Conservation (phyloP, 2,797 vertebrate genomes). For the Xenopus petersii region DNA sequence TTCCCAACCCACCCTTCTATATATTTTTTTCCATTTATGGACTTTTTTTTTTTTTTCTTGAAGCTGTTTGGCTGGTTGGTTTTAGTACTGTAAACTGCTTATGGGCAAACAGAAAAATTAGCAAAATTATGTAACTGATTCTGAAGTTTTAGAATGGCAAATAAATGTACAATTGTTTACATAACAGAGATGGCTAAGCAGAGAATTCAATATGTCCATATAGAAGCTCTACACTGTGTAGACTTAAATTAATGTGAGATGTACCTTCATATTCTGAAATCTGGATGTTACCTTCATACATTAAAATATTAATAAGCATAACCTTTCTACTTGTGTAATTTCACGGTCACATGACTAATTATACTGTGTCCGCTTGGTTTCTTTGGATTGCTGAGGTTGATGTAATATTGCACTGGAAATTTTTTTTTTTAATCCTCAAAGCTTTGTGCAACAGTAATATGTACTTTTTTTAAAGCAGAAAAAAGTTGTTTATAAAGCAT, state of each 20-base stretch:
- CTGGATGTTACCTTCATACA: conserved; percentile 84
- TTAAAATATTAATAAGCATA: conserved; percentile 83
- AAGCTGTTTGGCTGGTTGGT: conserved; percentile 74
- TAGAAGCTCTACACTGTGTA: conserved; percentile 82
- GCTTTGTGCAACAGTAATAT: too few species aligned
- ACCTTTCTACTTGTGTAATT: conserved; percentile 71
- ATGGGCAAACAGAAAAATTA: conserved; percentile 80
- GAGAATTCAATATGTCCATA: conserved; percentile 82
- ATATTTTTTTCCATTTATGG: conserved; percentile 46
- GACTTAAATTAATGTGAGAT: conserved; percentile 84
- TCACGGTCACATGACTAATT: too few species aligned
- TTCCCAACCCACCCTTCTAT: not conserved
- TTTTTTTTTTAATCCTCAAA: too few species aligned
- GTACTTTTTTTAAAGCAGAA: too few species aligned
- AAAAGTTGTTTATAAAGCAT: too few species aligned
- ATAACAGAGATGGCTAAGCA: conserved; percentile 81
- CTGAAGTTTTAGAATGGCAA: conserved; percentile 83
- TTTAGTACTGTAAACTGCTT: conserved; percentile 85
- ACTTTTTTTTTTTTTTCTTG: conserved; percentile 72
- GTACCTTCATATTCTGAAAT: conserved; percentile 83
- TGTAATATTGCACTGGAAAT: too few species aligned
- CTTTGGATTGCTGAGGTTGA: too few species aligned
- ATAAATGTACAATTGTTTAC: conserved; percentile 86
- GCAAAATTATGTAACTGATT: conserved; percentile 84
- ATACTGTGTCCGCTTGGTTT: too few species aligned